A percentile compares a stretch with the other conserved stretches of the same genome.
phyloP scores from a whole-genome alignment of 2,888 invertebrate species.

The Maniola hyperantus region DNA sequence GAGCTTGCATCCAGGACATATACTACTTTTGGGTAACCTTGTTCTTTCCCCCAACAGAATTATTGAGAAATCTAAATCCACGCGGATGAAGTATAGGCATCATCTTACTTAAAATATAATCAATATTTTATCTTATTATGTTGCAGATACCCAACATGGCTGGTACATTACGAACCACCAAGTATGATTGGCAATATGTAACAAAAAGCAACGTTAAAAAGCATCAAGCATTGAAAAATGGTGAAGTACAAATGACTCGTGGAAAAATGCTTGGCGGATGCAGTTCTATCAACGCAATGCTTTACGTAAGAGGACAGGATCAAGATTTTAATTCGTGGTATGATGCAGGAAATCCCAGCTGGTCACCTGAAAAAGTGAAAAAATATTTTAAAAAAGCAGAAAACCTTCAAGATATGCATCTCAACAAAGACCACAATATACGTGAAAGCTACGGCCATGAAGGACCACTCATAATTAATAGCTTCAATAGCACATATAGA shows the following conservation, averaged over 20 bases:
- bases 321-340: conserved; percentile 80
- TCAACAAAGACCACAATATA: conserved; percentile 45
- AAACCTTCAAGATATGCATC: conserved; percentile 62
- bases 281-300: conserved; percentile 80
- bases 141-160: conserved; percentile 51
- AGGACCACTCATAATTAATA: conserved; percentile 74
- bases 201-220: conserved; percentile 88
- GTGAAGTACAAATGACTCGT: conserved; percentile 75
- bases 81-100: no score
- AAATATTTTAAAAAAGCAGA: conserved; percentile 79
- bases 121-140: neutral
- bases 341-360: conserved; percentile 76
- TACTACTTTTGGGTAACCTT: no score
- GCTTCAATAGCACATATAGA: conserved; percentile 67
- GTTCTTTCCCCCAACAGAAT: no score
- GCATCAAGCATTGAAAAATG: conserved; percentile 83
- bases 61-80: no score
- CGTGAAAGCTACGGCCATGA: conserved; percentile 58
- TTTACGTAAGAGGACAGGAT: conserved; percentile 78
- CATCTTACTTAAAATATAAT: no score
- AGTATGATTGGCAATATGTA: conserved; percentile 91
- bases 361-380: conserved; percentile 76
- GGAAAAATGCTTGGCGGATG: conserved; percentile 85
- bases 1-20: no score
- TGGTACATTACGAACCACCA: conserved; percentile 44